Percentiles rank a stretch among this genome's conserved stretches.
Conservation (phyloP, 1,140 invertebrate genomes). For the Rhynchophorus ferrugineus region DNA sequence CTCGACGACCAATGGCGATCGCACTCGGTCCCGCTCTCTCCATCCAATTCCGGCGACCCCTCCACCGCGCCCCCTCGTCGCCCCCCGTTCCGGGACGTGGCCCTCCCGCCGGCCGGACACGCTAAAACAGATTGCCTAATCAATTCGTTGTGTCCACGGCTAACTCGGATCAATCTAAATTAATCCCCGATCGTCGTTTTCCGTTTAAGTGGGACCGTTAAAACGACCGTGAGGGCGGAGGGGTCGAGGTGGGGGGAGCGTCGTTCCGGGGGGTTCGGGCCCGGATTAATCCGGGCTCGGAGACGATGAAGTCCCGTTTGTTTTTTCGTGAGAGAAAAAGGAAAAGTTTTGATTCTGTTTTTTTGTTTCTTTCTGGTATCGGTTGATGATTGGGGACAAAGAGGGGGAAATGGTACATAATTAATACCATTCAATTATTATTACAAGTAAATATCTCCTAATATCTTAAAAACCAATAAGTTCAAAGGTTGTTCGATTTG, state of each 20-base stretch:
- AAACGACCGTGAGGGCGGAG: too few species aligned
- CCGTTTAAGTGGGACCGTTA: slow-evolving; percentile 27
- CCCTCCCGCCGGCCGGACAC: slow-evolving; percentile 39
- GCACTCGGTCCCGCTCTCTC: not conserved
- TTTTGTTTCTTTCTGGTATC: too few species aligned
- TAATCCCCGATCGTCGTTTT: slow-evolving; percentile 37
- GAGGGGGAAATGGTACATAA: not conserved
- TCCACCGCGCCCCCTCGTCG: slow-evolving; percentile 11
- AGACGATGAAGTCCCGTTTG: too few species aligned
- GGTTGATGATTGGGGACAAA: not conserved
- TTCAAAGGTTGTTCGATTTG: too few species aligned
- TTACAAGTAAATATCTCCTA: too few species aligned
- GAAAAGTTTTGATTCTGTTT: too few species aligned
- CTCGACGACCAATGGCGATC: not conserved
- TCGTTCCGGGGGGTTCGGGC: not conserved
- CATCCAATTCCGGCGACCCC: not conserved
- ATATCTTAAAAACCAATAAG: too few species aligned
- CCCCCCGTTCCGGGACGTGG: slow-evolving; percentile 33
- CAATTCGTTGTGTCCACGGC: slow-evolving; percentile 42
- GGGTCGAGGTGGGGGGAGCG: too few species aligned
- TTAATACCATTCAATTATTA: too few species aligned
- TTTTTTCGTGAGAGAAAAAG: too few species aligned
- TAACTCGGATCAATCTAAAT: slow-evolving; percentile 44
- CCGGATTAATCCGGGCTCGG: too few species aligned
- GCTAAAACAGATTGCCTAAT: slow-evolving; percentile 45